Evolutionary conservation across 2,888 invertebrate genomes (phyloP).

Genomic region (Hymenopus coronatus): DNA sequence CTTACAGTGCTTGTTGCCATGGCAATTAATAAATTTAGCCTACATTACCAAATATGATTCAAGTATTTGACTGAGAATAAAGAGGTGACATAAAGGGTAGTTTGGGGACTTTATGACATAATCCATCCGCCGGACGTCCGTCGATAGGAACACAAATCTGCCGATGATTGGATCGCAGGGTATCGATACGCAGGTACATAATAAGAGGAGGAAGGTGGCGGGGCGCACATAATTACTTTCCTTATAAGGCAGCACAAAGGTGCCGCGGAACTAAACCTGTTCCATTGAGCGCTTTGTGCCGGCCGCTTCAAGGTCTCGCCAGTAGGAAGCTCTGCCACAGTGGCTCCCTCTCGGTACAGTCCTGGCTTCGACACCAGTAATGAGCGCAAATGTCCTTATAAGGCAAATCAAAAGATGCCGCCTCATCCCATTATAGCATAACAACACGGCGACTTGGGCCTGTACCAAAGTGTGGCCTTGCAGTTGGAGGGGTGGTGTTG

Average conservation of each 20-base stretch:
- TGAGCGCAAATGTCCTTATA: slow-evolving; percentile 8
- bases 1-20: no score
- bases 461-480: not conserved
- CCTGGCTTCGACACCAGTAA: not conserved
- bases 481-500: not conserved
- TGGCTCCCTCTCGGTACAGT: not conserved
- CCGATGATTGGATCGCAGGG: no score
- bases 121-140: no score
- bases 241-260: slow-evolving; percentile 30
- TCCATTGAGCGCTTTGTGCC: not conserved
- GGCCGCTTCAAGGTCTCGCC: not conserved
- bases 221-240: slow-evolving; percentile 26
- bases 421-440: not conserved
- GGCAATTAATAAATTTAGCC: no score
- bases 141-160: no score
- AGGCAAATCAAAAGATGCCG: slow-evolving; percentile 21
- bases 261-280: slow-evolving; percentile 13
- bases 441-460: slow-evolving; percentile 10
- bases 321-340: no score
- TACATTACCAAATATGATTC: no score
- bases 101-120: no score
- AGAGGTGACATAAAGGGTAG: no score
- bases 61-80: no score
- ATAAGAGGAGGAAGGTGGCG: not conserved
- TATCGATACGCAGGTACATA: not conserved